phyloP scores from a whole-genome alignment of 2,797 vertebrate genomes.

The Champsocephalus esox region DNA sequence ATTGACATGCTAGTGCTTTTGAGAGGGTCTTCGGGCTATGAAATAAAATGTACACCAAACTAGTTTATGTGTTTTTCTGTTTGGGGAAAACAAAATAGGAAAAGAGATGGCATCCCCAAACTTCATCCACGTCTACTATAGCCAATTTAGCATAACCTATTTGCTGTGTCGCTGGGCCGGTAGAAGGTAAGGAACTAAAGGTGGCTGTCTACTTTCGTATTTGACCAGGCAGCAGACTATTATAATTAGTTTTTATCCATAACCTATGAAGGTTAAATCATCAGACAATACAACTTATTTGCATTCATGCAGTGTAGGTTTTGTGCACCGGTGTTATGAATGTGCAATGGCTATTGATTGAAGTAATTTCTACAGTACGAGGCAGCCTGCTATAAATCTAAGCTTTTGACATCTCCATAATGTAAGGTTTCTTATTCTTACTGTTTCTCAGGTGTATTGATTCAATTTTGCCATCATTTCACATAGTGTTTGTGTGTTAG shows the following conservation, averaged over 20 bases:
- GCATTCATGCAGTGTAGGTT: not conserved
- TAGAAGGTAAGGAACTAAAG: not conserved
- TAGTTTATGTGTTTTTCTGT: not conserved
- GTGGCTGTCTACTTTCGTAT: not conserved
- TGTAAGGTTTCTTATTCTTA: slow-evolving; percentile 14
- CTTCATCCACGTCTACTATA: not conserved
- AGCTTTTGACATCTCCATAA: slow-evolving; percentile 24
- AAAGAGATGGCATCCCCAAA: not conserved
- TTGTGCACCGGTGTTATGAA: slow-evolving; percentile 1
- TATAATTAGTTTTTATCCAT: slow-evolving; percentile 1
- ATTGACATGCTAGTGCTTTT: slow-evolving; percentile 31
- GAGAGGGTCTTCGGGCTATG: slow-evolving; percentile 4
- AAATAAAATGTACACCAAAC: not conserved
- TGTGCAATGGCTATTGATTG: not conserved
- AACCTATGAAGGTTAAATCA: not conserved
- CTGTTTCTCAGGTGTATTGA: slow-evolving; percentile 26
- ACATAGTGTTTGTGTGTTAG: slow-evolving; percentile 6
- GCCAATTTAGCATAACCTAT: not conserved
- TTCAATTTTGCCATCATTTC: slow-evolving; percentile 26
- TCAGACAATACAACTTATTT: not conserved
- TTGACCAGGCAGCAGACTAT: not conserved
- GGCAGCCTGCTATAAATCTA: slow-evolving; percentile 19
- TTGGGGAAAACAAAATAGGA: slow-evolving; percentile 15
- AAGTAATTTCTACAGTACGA: slow-evolving; percentile 6
- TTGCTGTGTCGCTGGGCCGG: not conserved